Evolutionary conservation across 2,888 invertebrate genomes (phyloP).

Genomic region (Polydrusus tereticollis): DNA sequence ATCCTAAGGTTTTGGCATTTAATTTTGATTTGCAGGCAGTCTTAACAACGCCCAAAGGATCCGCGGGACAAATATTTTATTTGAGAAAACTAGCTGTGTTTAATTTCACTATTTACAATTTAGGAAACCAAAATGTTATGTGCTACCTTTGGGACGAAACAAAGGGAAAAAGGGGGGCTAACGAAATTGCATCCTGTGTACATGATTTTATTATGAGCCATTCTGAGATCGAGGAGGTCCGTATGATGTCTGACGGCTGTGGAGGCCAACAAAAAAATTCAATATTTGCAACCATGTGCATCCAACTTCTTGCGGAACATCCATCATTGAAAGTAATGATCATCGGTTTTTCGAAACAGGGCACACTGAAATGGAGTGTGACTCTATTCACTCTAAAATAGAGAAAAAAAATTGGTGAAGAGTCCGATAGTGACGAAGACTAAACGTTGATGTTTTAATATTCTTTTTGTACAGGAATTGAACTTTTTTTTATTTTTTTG

Average conservation of each 20-base stretch:
- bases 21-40: too few species aligned
- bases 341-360: constrained; percentile 50
- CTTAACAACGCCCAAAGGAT: too few species aligned
- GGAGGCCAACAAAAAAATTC: constrained; percentile 47
- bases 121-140: constrained; percentile 56
- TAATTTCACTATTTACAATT: constrained; percentile 59
- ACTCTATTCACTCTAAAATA: too few species aligned
- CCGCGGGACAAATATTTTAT: too few species aligned
- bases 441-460: too few species aligned
- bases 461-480: too few species aligned
- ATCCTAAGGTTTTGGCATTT: neutral
- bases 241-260: constrained; percentile 50
- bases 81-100: too few species aligned
- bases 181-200: constrained; percentile 56
- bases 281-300: constrained; percentile 44
- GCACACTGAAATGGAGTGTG: constrained; percentile 45
- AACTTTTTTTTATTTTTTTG: too few species aligned
- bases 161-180: constrained; percentile 53
- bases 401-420: too few species aligned
- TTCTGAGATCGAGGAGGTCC: constrained; percentile 40
- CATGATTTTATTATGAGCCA: constrained; percentile 17
- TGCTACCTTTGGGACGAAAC: constrained; percentile 53
- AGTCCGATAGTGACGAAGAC: too few species aligned
- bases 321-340: constrained; percentile 39
- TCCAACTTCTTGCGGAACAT: constrained; percentile 35